These are phyloP conservation scores for Hyposoter didymator DNA, from an alignment of 2,888 invertebrate species.

Conservation along the genomic window DNA sequence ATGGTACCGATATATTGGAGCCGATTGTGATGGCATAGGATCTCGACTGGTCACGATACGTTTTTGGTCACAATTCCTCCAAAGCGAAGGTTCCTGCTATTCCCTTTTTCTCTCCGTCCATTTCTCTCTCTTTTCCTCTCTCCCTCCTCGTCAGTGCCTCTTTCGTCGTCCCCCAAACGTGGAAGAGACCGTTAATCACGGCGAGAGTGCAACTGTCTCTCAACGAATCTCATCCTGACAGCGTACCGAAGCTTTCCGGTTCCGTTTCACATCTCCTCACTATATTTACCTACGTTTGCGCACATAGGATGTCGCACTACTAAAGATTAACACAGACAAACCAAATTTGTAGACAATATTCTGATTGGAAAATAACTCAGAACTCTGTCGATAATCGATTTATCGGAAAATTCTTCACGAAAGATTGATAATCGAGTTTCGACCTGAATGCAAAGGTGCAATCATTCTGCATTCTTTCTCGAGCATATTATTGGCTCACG, in stretches of 20 bases:
- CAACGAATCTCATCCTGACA: constrained; percentile 44
- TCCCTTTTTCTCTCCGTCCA: background rate
- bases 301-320: background rate
- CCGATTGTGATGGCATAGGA: constrained; percentile 2
- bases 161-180: constrained; percentile 54
- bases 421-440: background rate
- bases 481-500: background rate
- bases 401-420: background rate
- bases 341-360: background rate
- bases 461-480: too few species aligned
- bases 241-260: constrained; percentile 29
- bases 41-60: constrained; percentile 46
- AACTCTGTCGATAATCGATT: background rate
- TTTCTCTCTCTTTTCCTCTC: background rate
- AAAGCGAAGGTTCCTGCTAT: background rate
- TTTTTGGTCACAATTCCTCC: constrained; percentile 55
- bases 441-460: background rate
- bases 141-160: constrained; percentile 13
- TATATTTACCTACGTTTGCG: constrained; percentile 5
- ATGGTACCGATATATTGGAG: constrained; percentile 4
- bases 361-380: background rate
- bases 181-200: constrained; percentile 61
- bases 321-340: background rate
- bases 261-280: constrained; percentile 16
- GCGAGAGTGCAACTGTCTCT: constrained; percentile 42